Percentiles rank a stretch among this genome's conserved stretches.
Conservation (phyloP, 2,888 invertebrate species). For the Drosophila bunnanda region DNA sequence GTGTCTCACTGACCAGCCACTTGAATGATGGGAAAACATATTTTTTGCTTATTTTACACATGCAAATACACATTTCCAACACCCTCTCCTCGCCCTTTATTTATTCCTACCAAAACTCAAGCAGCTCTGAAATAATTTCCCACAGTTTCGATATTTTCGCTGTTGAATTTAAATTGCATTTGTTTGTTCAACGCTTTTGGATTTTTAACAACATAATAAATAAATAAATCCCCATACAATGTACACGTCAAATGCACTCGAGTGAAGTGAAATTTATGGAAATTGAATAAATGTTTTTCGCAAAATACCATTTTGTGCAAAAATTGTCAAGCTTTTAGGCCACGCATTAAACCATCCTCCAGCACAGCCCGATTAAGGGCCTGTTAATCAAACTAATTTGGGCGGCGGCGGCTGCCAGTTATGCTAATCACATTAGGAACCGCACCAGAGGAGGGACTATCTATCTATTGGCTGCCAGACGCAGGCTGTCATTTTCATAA, state of each 20-base stretch:
- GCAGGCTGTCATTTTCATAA: constrained; percentile 71
- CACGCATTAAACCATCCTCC: constrained; percentile 11
- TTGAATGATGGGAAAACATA: constrained; percentile 41
- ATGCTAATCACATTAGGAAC: constrained; percentile 76
- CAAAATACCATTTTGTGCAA: constrained; percentile 23
- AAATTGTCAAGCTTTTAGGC: constrained; percentile 19
- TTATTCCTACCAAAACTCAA: constrained; percentile 2
- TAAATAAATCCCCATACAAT: constrained; percentile 53
- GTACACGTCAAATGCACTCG: constrained; percentile 45
- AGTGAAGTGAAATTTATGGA: constrained; percentile 45
- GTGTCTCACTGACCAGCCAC: constrained; percentile 45
- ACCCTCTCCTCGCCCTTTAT: background rate
- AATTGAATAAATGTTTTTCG: constrained; percentile 20
- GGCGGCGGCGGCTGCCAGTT: constrained; percentile 33
- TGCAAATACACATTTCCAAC: constrained; percentile 45
- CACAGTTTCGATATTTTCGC: constrained; percentile 38
- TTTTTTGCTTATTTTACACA: constrained; percentile 50
- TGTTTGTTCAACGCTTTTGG: constrained; percentile 60
- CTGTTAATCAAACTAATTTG: constrained; percentile 74
- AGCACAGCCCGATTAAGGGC: constrained; percentile 58
- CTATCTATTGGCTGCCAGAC: constrained; percentile 27
- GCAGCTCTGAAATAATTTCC: constrained; percentile 9
- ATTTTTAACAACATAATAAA: constrained; percentile 76
- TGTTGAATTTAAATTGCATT: constrained; percentile 61
- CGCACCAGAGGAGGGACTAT: constrained; percentile 24